phyloP scores from a whole-genome alignment of 1,140 invertebrate genomes.

The Panagrolaimus sp. region DNA sequence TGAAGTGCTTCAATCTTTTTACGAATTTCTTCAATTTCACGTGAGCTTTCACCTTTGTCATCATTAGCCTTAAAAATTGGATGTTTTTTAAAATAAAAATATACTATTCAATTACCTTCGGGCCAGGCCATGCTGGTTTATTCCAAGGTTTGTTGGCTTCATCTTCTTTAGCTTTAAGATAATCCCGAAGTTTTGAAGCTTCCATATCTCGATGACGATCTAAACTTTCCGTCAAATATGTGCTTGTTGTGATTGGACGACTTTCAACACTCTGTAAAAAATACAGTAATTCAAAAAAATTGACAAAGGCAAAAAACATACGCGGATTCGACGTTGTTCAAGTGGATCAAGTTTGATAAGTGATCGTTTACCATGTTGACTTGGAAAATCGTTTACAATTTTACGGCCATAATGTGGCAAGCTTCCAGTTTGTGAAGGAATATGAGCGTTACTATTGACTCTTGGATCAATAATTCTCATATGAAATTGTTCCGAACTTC shows the following conservation, averaged over 20 bases:
- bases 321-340: constrained; percentile 44
- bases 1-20: constrained; percentile 54
- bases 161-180: constrained; percentile 49
- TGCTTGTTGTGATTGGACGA: constrained; percentile 49
- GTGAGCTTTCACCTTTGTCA: constrained; percentile 31
- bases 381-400: constrained; percentile 52
- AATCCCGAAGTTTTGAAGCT: constrained; percentile 34
- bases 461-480: constrained; percentile 59
- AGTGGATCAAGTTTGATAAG: constrained; percentile 53
- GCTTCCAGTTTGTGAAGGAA: constrained; percentile 28
- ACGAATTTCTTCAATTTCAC: constrained; percentile 53
- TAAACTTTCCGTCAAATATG: constrained; percentile 52
- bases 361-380: constrained; percentile 54
- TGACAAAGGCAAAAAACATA: constrained; percentile 11
- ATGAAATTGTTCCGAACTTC: constrained; percentile 49
- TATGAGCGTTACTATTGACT: constrained; percentile 44
- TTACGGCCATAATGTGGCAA: constrained; percentile 36
- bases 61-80: constrained; percentile 33
- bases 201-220: constrained; percentile 54
- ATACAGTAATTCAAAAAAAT: background rate
- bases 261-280: constrained; percentile 47
- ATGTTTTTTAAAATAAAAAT: too few species aligned
- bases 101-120: constrained; percentile 33
- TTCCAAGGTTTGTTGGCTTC: constrained; percentile 54
- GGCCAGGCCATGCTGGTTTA: constrained; percentile 53